Evolutionary conservation across 2,113 vertebrate species (phyloP).

Genomic region (Eulemur rufifrons): DNA sequence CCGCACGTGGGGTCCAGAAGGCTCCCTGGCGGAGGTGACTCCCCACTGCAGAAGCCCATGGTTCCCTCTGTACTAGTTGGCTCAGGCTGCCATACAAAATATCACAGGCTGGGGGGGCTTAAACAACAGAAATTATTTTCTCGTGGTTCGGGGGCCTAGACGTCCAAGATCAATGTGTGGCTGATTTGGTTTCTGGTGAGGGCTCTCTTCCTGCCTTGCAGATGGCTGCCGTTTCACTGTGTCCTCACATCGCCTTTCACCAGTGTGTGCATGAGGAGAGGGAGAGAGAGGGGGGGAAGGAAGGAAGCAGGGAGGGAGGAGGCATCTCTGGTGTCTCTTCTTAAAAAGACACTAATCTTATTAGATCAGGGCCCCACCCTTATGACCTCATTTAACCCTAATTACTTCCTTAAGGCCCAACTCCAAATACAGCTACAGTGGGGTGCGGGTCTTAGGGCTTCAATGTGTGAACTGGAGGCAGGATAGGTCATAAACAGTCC

Average conservation of each 20-base stretch:
- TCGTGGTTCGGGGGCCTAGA: not conserved
- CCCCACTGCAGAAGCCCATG: not conserved
- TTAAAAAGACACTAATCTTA: not conserved
- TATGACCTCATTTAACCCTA: not conserved
- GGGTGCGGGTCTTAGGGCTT: not conserved
- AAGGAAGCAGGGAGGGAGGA: too few relatives aligned
- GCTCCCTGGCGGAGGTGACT: constrained; percentile 11
- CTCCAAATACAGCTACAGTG: too few relatives aligned
- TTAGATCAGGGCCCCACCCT: not conserved
- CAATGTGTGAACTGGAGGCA: too few relatives aligned
- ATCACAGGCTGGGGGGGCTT: not conserved
- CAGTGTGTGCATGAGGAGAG: too few relatives aligned
- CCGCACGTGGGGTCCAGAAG: not conserved
- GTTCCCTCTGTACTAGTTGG: not conserved
- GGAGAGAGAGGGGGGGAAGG: not conserved
- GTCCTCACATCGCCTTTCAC: not conserved
- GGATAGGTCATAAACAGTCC: not conserved
- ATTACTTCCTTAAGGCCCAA: not conserved
- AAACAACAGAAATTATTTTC: not conserved
- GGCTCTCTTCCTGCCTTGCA: not conserved
- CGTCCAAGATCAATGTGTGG: not conserved
- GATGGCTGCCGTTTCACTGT: not conserved
- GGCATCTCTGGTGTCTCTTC: not conserved
- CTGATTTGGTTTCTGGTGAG: not conserved
- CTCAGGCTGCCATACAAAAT: too few relatives aligned